Conservation (phyloP, 1,140 invertebrate genomes). For the Agraylea sexmaculata region DNA sequence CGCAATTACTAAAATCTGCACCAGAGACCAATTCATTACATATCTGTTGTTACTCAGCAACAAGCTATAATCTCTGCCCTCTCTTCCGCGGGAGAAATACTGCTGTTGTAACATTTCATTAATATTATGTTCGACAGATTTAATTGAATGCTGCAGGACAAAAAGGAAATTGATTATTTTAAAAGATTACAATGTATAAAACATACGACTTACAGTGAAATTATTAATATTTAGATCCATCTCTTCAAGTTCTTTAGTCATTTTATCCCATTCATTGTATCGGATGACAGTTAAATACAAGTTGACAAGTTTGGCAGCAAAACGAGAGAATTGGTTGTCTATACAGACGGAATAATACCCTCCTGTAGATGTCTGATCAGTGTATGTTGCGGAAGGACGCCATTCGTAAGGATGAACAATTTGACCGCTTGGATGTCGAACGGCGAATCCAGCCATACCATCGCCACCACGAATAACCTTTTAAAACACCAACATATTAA, state of each 20-base stretch:
- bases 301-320: conserved; percentile 85
- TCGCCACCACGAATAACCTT: conserved; percentile 80
- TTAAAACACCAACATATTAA: conserved; percentile 5
- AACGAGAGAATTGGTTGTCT: conserved; percentile 89
- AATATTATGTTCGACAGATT: conserved; percentile 69
- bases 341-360: conserved; percentile 91
- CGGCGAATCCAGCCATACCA: conserved; percentile 84
- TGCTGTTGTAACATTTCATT: conserved; percentile 77
- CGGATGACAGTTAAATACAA: conserved; percentile 87
- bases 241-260: conserved; percentile 78
- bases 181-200: neutral
- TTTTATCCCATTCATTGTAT: conserved; percentile 90
- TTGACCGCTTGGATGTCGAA: conserved; percentile 70
- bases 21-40: conserved; percentile 75
- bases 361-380: conserved; percentile 63
- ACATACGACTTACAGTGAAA: conserved; percentile 58
- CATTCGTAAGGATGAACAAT: conserved; percentile 85
- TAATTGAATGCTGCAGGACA: conserved; percentile 53
- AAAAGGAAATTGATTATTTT: conserved; percentile 10
- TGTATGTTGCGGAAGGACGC: conserved; percentile 75
- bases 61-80: conserved; percentile 71
- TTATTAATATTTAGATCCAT: conserved; percentile 80
- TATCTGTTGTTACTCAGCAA: conserved; percentile 74
- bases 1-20: conserved; percentile 73
- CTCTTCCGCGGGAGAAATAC: conserved; percentile 62